Conservation (phyloP, 2,113 vertebrate species). For the Tragelaphus buxtoni region DNA sequence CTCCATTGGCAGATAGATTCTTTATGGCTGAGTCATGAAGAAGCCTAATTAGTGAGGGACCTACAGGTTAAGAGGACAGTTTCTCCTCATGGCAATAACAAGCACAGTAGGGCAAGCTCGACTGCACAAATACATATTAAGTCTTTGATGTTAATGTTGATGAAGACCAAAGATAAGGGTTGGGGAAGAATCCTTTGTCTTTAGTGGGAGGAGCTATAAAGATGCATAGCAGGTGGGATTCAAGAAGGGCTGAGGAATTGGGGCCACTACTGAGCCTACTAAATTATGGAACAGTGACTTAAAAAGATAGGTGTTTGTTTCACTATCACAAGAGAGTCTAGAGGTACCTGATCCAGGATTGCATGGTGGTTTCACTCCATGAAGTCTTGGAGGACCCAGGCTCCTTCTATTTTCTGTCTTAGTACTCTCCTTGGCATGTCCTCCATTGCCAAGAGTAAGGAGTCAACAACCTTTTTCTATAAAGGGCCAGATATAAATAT, state of each 20-base stretch:
- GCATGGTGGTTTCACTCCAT: neutral
- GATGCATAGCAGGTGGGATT: neutral
- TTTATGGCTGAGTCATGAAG: neutral
- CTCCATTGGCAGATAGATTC: neutral
- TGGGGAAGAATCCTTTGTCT: neutral
- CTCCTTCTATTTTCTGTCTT: neutral
- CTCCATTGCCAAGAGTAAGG: neutral
- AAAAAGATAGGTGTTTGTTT: neutral
- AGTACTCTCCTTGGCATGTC: neutral
- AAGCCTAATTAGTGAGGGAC: neutral
- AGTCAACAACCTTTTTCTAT: neutral
- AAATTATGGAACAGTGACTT: neutral
- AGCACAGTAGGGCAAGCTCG: neutral
- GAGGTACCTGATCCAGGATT: neutral
- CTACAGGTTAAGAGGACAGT: neutral
- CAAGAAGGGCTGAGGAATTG: neutral
- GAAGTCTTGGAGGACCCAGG: neutral
- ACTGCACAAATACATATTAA: neutral
- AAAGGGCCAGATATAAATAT: neutral
- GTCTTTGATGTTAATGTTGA: neutral
- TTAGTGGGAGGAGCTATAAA: neutral
- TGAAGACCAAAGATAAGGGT: neutral
- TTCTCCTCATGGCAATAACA: neutral
- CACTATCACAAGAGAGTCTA: neutral
- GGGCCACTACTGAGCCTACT: neutral